Evolutionary conservation across 37 sponge, comb jelly and placozoan genomes (phyloP), one percentile per base, ranked within the genome.

Genomic region (Halisarca cf. caerulea): DNA sequence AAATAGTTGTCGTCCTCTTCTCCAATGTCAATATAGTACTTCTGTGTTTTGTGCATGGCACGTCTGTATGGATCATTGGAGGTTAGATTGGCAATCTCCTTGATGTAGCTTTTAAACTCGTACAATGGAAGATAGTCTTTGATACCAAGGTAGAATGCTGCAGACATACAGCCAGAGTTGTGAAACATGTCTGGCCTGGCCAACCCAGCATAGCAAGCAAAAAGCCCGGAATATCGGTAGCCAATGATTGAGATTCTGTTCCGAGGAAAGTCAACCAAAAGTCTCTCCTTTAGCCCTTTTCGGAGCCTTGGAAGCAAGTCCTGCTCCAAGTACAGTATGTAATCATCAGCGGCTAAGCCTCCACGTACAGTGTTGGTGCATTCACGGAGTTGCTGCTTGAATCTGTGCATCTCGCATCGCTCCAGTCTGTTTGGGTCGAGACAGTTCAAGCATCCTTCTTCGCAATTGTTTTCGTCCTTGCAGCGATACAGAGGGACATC

Each of bases 141-240:
- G 2, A 85, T 40, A 3, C 85, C 81, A 14, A 34, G 25, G 28
- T 85, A 72, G 43, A 91, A 73, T 15, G 88, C 80, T 23, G 92
- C 84, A 25, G 95, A 94, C 24, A 94, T 25, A 57, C 92, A 91
- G 43, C 82, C 91, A 72, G 80, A 89, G 58, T 85, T 91, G 2
- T 74, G 34, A 59, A 88, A 88, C 14, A 86, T 0, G 28, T 84
- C 30, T 1, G 89, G 91, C 14, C 86, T 59, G n/a, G 83, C 86
- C 36, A 91, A 9, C 5, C 89, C 95, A 21, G 89, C 92, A 84
- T 89, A 66, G 59, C 91, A 94, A 24, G 91, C 87, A 66, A 89
- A 69, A 0, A 94, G 71, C 15, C 92, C 91, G 3, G 74, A 58
- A 0, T 60, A 70, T 42, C 59, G 78, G 70, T 81, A 88, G 18